Evolutionary conservation across 1,140 invertebrate genomes (phyloP).

Genomic region (Lamellibrachia luymesi): DNA sequence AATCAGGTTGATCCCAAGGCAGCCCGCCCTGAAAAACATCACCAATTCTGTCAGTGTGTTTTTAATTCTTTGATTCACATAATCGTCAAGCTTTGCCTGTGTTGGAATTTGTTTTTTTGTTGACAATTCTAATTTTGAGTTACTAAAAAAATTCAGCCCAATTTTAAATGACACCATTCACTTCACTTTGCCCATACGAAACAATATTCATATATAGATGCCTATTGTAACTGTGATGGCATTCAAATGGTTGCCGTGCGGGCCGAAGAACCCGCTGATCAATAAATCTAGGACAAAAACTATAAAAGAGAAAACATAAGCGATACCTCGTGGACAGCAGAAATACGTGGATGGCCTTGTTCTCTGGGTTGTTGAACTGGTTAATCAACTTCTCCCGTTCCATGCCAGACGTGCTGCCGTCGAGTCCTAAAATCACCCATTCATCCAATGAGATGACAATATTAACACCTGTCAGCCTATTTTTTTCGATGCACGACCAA

Average conservation of each 20-base stretch:
- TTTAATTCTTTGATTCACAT: no score
- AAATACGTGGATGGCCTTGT: conserved; percentile 74
- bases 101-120: no score
- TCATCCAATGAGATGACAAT: conserved; percentile 1
- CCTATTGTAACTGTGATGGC: no score
- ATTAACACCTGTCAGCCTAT: background rate
- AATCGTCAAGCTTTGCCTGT: no score
- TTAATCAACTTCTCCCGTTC: conserved; percentile 96
- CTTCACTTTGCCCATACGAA: no score
- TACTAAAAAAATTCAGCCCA: background rate
- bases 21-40: conserved; percentile 76
- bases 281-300: no score
- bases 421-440: conserved; percentile 62
- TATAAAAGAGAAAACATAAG: background rate
- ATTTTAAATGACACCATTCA: background rate
- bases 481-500: background rate
- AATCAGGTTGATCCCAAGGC: conserved; percentile 91
- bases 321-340: conserved; percentile 81
- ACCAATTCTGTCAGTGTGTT: background rate
- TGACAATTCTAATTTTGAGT: no score
- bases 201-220: no score
- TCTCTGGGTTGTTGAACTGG: conserved; percentile 85
- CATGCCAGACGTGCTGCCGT: conserved; percentile 89
- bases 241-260: no score
- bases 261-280: no score